Conservation (phyloP, 2,797 vertebrate genomes). For the Phoeniculus purpureus region DNA sequence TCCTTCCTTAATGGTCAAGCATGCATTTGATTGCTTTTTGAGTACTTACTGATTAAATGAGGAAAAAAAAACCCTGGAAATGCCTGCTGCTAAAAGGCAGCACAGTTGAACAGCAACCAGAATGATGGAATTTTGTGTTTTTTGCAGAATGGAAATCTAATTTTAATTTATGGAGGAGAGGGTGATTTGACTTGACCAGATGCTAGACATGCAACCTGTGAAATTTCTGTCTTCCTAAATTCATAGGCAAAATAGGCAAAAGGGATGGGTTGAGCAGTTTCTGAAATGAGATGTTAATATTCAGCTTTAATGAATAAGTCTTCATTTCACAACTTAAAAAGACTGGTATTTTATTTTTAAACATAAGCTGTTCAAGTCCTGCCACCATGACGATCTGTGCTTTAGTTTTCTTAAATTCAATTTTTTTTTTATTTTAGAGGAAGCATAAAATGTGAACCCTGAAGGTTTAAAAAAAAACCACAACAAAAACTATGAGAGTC, state of each 20-base stretch:
- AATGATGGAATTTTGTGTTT: conserved; percentile 41
- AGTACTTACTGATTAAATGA: not conserved
- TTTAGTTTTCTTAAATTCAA: conserved; percentile 33
- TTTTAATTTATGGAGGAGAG: conserved; percentile 59
- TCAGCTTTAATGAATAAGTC: conserved; percentile 44
- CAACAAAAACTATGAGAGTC: not conserved
- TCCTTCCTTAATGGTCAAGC: not conserved
- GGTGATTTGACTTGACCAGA: conserved; percentile 61
- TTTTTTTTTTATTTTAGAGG: conserved; percentile 10
- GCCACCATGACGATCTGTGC: conserved; percentile 16
- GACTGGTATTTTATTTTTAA: conserved; percentile 55
- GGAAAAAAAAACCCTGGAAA: not conserved
- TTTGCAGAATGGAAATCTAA: conserved; percentile 37
- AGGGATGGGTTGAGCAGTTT: conserved; percentile 41
- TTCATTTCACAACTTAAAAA: conserved; percentile 40
- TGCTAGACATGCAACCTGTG: conserved; percentile 63
- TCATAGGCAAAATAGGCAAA: conserved; percentile 59
- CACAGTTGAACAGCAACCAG: not conserved
- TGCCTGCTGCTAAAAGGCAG: conserved; percentile 2
- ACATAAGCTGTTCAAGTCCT: conserved; percentile 38
- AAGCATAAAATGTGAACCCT: conserved; percentile 15
- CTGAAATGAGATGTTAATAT: conserved; percentile 63
- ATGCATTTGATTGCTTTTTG: conserved; percentile 16
- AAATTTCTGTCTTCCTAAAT: conserved; percentile 59
- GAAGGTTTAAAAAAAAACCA: conserved; percentile 3